Base-by-base conservation (phyloP, 2,888 invertebrate genomes). In the Polydrusus pterygomalis region DNA sequence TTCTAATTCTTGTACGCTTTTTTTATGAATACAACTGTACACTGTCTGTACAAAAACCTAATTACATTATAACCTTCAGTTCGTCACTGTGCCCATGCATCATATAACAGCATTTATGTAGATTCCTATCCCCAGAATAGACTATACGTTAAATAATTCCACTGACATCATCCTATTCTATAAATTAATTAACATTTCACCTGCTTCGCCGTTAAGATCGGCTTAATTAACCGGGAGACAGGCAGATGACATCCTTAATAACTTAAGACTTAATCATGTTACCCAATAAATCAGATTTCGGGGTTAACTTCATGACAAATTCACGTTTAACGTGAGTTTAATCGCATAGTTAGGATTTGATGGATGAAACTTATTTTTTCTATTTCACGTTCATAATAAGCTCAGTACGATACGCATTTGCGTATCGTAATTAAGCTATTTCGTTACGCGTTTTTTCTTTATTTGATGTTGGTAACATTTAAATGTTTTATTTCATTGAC, bases 241-340 rank as follows among this genome's bases (percentile, higher is more conserved):
- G 74, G 77, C 77, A 72, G 77, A 77, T 77, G 77, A 77, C 77
- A 77, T 65, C 71, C 77, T 77, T 77, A 77, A 77, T 77, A 77
- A 77, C 77, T 77, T 77, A 77, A 75, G 84, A 83, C 84, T 84
- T 84, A 84, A 84, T 84, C 83, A 85, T 83, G 83, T 84, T 84
- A 83, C 84, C 82, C 82, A 85, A 85, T 86, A 85, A 85, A 83
- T 77, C 69, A 30, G 68, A 74, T 75, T 69, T 76, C 58, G 69
- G 58, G 51, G 70, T 43, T 73, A 34, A 67, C 40, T 60, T 62
- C 25, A 62, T 45, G 38, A 17, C 34, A 15, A 49, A 34, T 43
- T 70, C n/a, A 60, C 49, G 40, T 70, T 70, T 60, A 67, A 72
- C 65, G 65, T 11, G 65, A 72, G 56, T 72, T 72, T 72, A 72